Evolutionary conservation across 2,888 invertebrate species (phyloP), one percentile per base, ranked within the genome.

Genomic region (Dryococelus australis): DNA sequence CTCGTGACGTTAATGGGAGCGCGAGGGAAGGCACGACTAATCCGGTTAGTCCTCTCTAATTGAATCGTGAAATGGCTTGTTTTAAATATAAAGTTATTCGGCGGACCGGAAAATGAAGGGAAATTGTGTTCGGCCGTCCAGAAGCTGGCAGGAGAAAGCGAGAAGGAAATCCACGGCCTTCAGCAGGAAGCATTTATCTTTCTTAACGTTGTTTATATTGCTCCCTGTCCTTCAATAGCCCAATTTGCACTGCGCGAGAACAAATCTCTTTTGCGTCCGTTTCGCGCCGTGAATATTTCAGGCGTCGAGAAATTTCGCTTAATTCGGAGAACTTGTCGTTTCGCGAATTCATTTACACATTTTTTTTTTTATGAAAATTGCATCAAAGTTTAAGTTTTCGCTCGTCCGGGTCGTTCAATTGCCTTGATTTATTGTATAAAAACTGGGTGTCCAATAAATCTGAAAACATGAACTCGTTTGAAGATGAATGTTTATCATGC

Each of bases 31-130:
- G 65, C 65, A n/a, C 65, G 65, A 12, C 65, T 65, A 65, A 65
- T 65, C 65, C 65, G 65, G 65, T 65, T 65, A 65, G 65, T 65
- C 65, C 65, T 65, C 13, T 65, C 65, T 65, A 65, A 65, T 65
- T 65, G 65, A 65, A 65, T 65, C 65, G 65, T 65, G 65, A 65
- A 65, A 65, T 65, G 65, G 65, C 65, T 65, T 65, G 65, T 65
- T 65, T 65, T 65, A 65, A 65, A 65, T 65, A 65, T 65, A 65
- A 65, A 65, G 65, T 65, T 65, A 65, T 65, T 65, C 65, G 65
- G 65, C 65, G 65, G 65, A n/a, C 65, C 65, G 65, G 65, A 65
- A 65, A 65, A 65, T 65, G 65, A 65, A 65, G 65, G 65, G 65
- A 65, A 65, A 65, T 65, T 65, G 65, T 65, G 65, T 65, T 65